These are phyloP conservation scores for Pangasianodon hypophthalmus DNA, from an alignment of 2,113 vertebrate species.

Conservation along the genomic window DNA sequence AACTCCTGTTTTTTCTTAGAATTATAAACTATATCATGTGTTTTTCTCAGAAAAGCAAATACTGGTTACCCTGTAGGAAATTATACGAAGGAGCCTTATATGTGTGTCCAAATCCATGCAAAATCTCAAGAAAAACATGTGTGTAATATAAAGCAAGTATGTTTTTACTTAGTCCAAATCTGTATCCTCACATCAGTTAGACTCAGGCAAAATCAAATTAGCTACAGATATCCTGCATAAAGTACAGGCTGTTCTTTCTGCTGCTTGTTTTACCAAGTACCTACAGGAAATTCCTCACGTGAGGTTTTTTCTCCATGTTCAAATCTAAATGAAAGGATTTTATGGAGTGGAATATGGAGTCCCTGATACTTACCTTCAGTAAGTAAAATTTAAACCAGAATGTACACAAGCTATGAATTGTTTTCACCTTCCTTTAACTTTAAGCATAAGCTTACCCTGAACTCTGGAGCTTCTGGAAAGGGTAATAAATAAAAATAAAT, in stretches of 20 bases:
- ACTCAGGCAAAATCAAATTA: slow-evolving; percentile 24
- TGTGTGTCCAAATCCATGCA: background rate
- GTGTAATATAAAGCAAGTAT: slow-evolving; percentile 23
- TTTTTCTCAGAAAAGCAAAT: slow-evolving; percentile 10
- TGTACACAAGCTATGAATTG: background rate
- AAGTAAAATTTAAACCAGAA: background rate
- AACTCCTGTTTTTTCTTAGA: background rate
- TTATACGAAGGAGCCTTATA: background rate
- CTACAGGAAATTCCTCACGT: background rate
- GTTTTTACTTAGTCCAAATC: slow-evolving; percentile 39
- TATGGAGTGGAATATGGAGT: background rate
- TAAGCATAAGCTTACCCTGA: background rate
- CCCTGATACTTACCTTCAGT: background rate
- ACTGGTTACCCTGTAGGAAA: background rate
- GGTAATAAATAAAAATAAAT: background rate
- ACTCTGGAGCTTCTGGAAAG: background rate
- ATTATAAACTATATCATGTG: background rate
- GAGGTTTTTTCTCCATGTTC: background rate
- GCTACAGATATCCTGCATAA: background rate
- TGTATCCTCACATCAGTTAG: slow-evolving; percentile 30
- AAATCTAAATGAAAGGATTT: background rate
- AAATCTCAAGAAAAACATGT: background rate
- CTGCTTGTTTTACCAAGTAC: background rate
- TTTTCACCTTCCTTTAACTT: background rate
- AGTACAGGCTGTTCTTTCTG: background rate